Base-by-base conservation (phyloP, 2,888 invertebrate species). In the Himalopsyche japonica region DNA sequence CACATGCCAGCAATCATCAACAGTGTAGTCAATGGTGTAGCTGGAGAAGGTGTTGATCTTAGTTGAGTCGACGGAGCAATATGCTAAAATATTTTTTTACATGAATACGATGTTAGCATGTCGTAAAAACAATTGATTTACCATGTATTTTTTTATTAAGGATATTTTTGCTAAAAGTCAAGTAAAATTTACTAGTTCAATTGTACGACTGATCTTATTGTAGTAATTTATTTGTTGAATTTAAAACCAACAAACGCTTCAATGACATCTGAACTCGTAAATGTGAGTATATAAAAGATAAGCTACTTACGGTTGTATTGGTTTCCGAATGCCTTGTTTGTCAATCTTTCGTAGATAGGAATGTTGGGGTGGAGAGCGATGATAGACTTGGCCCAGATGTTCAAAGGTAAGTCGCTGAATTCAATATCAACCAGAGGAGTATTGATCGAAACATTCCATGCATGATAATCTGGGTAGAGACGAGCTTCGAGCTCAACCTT, bases 241-340 rank as follows among this genome's bases (percentile, higher is more conserved):
- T n/a, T n/a, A n/a, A n/a, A n/a, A n/a, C n/a, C n/a, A n/a, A n/a
- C n/a, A n/a, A n/a, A n/a, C n/a, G n/a, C n/a, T n/a, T n/a, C n/a
- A n/a, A n/a, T n/a, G n/a, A n/a, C n/a, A n/a, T n/a, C n/a, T n/a
- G n/a, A n/a, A n/a, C n/a, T n/a, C n/a, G n/a, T n/a, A n/a, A n/a
- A n/a, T n/a, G n/a, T n/a, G n/a, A n/a, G n/a, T n/a, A n/a, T n/a
- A n/a, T n/a, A n/a, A n/a, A n/a, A n/a, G n/a, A n/a, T n/a, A 49
- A 15, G 6, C 43, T 7, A 93, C 94, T 93, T 91, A 94, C 94
- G 94, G 88, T 91, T 91, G 89, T 91, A 93, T 87, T 93, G 92
- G 86, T 91, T 88, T 70, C 88, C 88, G 76, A 90, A 90, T 86
- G 89, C 90, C 70, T 89, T 88, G 87, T 92, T 91, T 20, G 87